phyloP scores from a whole-genome alignment of 2,888 invertebrate species.

The Drosophila monieri region DNA sequence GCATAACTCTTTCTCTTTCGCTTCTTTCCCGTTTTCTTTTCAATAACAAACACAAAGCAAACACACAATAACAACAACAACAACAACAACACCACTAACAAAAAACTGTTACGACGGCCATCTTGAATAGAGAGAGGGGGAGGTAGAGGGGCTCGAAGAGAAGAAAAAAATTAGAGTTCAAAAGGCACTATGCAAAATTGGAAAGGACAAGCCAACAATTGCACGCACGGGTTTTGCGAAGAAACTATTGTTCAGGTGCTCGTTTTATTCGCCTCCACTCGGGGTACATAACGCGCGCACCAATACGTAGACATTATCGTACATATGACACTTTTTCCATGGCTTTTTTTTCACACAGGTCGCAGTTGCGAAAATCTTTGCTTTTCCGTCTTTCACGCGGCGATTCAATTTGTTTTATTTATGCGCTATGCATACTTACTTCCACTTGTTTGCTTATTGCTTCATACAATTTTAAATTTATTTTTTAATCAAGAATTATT shows the following conservation, averaged over 20 bases:
- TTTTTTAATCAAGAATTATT: slow-evolving; percentile 29
- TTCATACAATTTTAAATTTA: slow-evolving; percentile 35
- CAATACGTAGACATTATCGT: slow-evolving; percentile 44
- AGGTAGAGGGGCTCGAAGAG: slow-evolving; percentile 33
- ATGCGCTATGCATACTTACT: slow-evolving; percentile 62
- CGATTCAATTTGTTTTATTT: slow-evolving; percentile 21
- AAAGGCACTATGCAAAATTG: slow-evolving; percentile 60
- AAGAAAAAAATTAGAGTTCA: slow-evolving; percentile 28
- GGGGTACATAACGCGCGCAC: slow-evolving; percentile 51
- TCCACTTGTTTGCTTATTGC: slow-evolving; percentile 23
- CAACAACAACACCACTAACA: slow-evolving; percentile 59
- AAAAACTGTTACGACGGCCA: slow-evolving; percentile 83
- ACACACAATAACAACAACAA: slow-evolving; percentile 67
- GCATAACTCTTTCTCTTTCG: slow-evolving; percentile 66
- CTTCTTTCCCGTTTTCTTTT: slow-evolving; percentile 46
- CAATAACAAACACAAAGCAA: slow-evolving; percentile 66
- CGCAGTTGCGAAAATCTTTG: slow-evolving; percentile 46
- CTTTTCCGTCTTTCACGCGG: slow-evolving; percentile 10
- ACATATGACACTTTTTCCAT: slow-evolving; percentile 67
- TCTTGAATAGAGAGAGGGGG: slow-evolving; percentile 77
- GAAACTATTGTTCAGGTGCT: slow-evolving; percentile 32
- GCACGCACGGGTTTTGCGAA: slow-evolving; percentile 46
- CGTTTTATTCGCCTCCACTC: slow-evolving; percentile 38
- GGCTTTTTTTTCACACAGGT: slow-evolving; percentile 50
- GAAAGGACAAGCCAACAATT: slow-evolving; percentile 43